Percentiles rank a stretch among this genome's conserved stretches.
phyloP scores from a whole-genome alignment of 2,797 vertebrate species.

The Luscinia luscinia region DNA sequence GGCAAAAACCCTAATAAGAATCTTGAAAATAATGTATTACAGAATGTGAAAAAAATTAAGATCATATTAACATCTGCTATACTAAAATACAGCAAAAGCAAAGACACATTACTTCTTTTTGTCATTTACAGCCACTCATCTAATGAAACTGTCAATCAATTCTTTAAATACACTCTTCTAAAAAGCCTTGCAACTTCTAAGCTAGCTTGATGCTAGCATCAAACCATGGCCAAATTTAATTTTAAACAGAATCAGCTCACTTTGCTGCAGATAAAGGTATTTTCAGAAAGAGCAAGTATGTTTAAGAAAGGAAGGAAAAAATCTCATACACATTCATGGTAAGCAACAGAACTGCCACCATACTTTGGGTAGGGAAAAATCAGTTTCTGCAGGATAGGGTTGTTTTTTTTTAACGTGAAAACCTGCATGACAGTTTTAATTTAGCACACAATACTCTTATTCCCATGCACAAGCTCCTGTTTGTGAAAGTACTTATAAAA shows the following conservation, averaged over 20 bases:
- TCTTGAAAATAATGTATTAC: not conserved
- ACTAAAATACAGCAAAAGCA: not conserved
- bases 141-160: not conserved
- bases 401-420: not conserved
- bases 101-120: not conserved
- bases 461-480: not conserved
- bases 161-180: not conserved
- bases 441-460: not conserved
- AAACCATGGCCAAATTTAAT: not conserved
- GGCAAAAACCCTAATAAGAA: not conserved
- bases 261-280: not conserved
- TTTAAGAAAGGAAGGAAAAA: not conserved
- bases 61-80: not conserved
- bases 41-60: not conserved
- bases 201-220: not conserved
- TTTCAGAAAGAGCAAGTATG: not conserved
- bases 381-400: not conserved
- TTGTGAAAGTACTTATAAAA: not conserved
- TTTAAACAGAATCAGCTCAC: not conserved
- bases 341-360: not conserved
- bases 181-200: not conserved
- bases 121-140: not conserved
- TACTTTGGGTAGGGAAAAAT: not conserved
- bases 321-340: not conserved
- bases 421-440: not conserved